Evolutionary conservation across 2,113 vertebrate species (phyloP).

Genomic region (Alces alces): DNA sequence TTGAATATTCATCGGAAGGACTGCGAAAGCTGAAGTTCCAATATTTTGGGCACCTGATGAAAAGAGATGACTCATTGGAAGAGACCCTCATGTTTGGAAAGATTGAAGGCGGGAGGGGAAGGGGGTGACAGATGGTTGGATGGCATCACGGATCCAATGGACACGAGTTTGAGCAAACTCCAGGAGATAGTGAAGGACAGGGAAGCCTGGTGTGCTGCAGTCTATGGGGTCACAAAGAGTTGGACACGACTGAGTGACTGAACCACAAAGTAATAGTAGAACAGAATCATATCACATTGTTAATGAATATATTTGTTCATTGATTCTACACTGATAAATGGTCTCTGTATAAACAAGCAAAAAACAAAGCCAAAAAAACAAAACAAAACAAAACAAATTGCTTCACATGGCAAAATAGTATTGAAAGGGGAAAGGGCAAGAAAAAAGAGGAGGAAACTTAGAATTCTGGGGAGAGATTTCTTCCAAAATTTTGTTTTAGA

Average conservation of each 20-base stretch:
- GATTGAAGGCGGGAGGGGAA: background rate
- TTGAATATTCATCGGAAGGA: background rate
- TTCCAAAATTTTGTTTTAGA: background rate
- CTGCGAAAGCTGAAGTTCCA: background rate
- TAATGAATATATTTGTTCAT: background rate
- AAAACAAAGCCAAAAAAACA: background rate
- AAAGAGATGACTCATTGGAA: background rate
- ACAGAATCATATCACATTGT: background rate
- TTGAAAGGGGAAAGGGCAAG: background rate
- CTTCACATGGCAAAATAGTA: background rate
- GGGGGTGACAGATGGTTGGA: background rate
- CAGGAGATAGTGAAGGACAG: background rate
- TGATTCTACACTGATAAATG: background rate
- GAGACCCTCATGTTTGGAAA: background rate
- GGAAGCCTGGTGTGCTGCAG: background rate
- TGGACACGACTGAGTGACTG: background rate
- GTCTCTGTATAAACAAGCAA: background rate
- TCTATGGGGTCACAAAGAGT: background rate
- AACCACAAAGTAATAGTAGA: background rate
- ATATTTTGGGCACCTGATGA: background rate
- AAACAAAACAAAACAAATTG: background rate
- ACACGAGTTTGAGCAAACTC: background rate
- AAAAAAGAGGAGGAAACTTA: background rate
- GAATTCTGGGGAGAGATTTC: background rate
- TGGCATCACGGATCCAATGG: background rate